Conservation (phyloP, 2,797 vertebrate genomes). For the Xiphorhynchus erythropygius region DNA sequence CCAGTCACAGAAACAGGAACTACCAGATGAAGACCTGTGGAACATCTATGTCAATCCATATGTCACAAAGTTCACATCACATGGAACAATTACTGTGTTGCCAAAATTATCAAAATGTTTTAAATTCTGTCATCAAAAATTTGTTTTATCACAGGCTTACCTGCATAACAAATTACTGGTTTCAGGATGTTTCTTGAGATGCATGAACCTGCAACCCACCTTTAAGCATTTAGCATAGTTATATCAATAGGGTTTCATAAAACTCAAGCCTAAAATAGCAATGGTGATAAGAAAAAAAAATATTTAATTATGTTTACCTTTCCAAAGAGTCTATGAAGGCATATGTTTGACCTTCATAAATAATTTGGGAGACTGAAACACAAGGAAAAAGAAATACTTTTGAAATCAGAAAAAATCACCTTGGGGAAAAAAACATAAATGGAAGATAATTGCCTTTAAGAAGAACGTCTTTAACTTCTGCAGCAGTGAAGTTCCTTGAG, state of each 20-base stretch:
- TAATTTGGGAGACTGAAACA: not conserved
- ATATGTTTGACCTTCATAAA: constrained; percentile 4
- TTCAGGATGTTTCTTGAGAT: not conserved
- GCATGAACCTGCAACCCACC: not conserved
- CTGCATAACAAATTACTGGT: not conserved
- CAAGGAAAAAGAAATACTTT: not conserved
- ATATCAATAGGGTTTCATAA: not conserved
- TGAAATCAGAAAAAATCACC: not conserved
- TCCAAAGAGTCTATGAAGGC: not conserved
- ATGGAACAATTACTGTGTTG: fast-evolving
- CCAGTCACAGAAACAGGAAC: not conserved
- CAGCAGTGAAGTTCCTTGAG: not conserved
- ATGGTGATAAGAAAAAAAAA: not conserved
- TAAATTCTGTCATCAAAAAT: not conserved
- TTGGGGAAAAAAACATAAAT: not conserved
- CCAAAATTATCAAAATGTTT: not conserved
- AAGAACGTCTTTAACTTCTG: not conserved
- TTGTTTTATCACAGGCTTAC: not conserved
- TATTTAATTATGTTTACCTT: not conserved
- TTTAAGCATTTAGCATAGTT: not conserved
- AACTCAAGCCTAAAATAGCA: not conserved
- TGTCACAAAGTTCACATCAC: not conserved
- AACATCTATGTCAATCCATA: not conserved
- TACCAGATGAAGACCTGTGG: not conserved
- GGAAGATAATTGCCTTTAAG: not conserved